Conservation (phyloP, 2,888 invertebrate species). For the Lithophane semibrunnea region DNA sequence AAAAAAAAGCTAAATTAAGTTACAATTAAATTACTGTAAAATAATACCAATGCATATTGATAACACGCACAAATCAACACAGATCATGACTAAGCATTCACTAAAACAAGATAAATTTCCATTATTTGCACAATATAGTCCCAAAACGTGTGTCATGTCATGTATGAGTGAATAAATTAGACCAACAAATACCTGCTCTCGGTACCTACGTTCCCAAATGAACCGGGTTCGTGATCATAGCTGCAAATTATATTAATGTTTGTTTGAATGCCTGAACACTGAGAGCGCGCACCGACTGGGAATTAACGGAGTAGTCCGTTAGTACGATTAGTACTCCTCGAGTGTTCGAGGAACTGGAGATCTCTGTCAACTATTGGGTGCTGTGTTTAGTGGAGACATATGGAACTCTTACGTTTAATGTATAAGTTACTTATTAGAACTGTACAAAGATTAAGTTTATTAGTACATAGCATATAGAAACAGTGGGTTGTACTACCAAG, state of each 20-base stretch:
- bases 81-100: not conserved
- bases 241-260: conserved; percentile 69
- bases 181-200: conserved; percentile 55
- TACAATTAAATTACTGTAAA: not conserved
- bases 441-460: no score
- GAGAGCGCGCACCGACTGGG: conserved; percentile 43
- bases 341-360: conserved; percentile 20
- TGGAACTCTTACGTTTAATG: no score
- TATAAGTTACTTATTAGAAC: no score
- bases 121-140: conserved; percentile 32
- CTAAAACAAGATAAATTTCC: conserved; percentile 21
- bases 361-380: conserved; percentile 33
- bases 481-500: no score
- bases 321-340: conserved; percentile 30
- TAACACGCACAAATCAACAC: not conserved
- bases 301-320: conserved; percentile 33
- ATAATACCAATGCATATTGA: not conserved
- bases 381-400: not conserved
- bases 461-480: no score
- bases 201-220: conserved; percentile 43
- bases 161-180: conserved; percentile 56
- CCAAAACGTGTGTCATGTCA: conserved; percentile 41
- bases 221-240: conserved; percentile 62
- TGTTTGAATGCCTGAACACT: conserved; percentile 60
- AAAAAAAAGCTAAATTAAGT: not conserved